Percentiles rank a stretch among this genome's conserved stretches.
These are phyloP conservation scores for Thyatira batis DNA, from an alignment of 2,888 invertebrate genomes.

Conservation along the genomic window DNA sequence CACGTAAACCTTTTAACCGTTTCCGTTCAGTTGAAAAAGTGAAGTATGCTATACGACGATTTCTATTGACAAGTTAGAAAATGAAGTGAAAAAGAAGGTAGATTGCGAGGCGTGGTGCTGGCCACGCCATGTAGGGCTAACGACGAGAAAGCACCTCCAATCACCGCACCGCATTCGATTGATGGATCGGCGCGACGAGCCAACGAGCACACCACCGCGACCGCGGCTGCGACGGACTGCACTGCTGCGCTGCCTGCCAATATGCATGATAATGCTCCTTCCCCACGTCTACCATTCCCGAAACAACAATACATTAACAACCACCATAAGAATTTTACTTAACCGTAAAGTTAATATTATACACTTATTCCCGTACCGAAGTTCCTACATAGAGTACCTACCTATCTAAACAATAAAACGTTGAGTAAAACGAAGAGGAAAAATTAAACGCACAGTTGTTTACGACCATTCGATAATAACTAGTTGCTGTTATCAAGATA, in stretches of 20 bases:
- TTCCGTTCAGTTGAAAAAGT: conserved; percentile 69
- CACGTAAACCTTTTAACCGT: conserved; percentile 60
- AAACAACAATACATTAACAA: too few species aligned
- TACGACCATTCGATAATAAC: conserved; percentile 18
- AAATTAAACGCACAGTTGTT: conserved; percentile 10
- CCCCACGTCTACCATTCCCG: background rate
- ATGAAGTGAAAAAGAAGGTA: conserved; percentile 78
- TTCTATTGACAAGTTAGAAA: conserved; percentile 81
- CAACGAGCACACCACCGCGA: conserved; percentile 33
- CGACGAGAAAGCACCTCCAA: conserved; percentile 80
- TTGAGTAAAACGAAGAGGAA: too few species aligned
- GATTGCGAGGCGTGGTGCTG: conserved; percentile 75
- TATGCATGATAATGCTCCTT: conserved; percentile 1
- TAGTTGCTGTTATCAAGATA: conserved; percentile 24
- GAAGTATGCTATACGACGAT: conserved; percentile 75
- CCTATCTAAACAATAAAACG: too few species aligned
- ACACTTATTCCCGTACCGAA: too few species aligned
- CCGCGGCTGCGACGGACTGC: conserved; percentile 19
- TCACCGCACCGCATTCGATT: conserved; percentile 62
- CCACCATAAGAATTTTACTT: too few species aligned
- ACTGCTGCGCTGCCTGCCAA: background rate
- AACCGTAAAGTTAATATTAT: too few species aligned
- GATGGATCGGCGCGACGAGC: conserved; percentile 62
- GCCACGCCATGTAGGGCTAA: conserved; percentile 77
- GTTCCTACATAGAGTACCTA: too few species aligned